Base-by-base conservation (phyloP, 2,797 vertebrate genomes). In the Naso thynnoides region DNA sequence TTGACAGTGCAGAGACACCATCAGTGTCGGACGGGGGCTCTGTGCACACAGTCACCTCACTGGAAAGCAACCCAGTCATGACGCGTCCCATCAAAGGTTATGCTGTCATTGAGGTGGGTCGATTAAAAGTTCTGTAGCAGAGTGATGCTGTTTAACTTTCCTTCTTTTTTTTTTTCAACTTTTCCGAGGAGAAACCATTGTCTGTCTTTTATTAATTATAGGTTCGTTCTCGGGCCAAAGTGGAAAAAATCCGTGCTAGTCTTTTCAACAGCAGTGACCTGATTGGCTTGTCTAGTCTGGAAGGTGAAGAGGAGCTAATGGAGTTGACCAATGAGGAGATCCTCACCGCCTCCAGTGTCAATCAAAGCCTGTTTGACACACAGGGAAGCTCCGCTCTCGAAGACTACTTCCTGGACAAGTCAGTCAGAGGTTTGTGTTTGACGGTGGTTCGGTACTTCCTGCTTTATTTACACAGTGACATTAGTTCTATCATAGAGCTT, bases 311-410 rank as follows among this genome's bases (percentile, higher is more conserved):
- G 61, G 98, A 98, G 54, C 87, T 99, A 29, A 98, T 99, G 97
- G 98, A 99, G 83, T 94, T 99, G 95, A 98, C 97, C 26, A 99
- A 96, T 8, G 98, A 99, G 70, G 98, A 99, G 91, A 99, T 99
- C 85, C 93, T 99, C 74, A 99, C 98, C 0, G 98, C 97, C 26
- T 99, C 98, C 19, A 98, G 96, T 31, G 98, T 99, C 14, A 99
- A 99, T 84, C 98, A 99, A 93, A 99, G 98, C 83, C 91, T 99
- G 70, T 99, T 99, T 89, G 98, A 99, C 84, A 98, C 97, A 0
- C 98, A 99, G 74, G 98, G 98, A 50, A 99, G 98, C 89, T 98
- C 98, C 2, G 97, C 96, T 0, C 92, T 99, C 6, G 98, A 99
- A 76, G 97, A 99, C 71, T 99, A 99, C 89, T 99, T 99, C 90